Conservation (phyloP, 2,888 invertebrate genomes). For the Eupithecia subfuscata region DNA sequence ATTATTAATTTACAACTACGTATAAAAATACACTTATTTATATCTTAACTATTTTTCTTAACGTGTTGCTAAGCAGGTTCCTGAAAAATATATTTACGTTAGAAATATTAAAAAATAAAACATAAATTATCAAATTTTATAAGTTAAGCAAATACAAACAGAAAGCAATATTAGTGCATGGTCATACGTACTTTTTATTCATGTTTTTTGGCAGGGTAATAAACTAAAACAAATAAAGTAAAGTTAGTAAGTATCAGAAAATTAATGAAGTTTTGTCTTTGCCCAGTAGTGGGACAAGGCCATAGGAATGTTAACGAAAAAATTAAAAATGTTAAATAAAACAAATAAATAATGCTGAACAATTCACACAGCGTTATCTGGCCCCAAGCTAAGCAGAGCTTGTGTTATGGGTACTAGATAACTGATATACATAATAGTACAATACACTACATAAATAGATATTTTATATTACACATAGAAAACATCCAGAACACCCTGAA, state of each 20-base stretch:
- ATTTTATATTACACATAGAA: too few relatives aligned
- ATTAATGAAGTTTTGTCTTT: background rate
- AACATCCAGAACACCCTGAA: too few relatives aligned
- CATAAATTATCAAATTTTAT: background rate
- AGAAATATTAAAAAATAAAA: background rate
- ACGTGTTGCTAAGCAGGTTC: background rate
- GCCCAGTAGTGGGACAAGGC: background rate
- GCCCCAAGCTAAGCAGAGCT: too few relatives aligned
- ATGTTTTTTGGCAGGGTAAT: constrained; percentile 7
- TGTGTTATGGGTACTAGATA: too few relatives aligned
- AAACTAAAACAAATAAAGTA: constrained; percentile 24
- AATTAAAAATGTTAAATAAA: too few relatives aligned
- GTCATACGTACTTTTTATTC: constrained; percentile 18
- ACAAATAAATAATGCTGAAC: too few relatives aligned
- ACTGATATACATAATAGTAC: too few relatives aligned
- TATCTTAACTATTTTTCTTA: background rate
- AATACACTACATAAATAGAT: too few relatives aligned
- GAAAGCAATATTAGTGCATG: background rate
- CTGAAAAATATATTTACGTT: background rate
- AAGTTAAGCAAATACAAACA: background rate
- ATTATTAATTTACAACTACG: background rate
- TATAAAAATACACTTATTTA: background rate
- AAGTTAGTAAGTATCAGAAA: background rate
- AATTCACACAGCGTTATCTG: too few relatives aligned
- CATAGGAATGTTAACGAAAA: too few relatives aligned